Base-by-base conservation (phyloP, 1,140 invertebrate genomes). In the Liolophura sinensis region DNA sequence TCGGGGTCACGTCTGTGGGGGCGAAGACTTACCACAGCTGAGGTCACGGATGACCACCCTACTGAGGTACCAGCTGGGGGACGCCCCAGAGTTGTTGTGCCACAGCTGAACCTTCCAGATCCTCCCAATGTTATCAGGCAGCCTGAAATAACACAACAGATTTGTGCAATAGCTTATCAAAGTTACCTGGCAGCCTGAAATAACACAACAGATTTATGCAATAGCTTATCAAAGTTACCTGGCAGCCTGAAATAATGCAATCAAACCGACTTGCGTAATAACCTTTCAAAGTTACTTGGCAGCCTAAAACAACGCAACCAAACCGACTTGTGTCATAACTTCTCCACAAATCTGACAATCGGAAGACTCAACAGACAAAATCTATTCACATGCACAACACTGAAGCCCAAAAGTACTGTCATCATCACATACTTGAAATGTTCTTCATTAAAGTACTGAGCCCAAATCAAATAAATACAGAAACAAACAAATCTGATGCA, bases 31-130 rank as follows among this genome's bases (percentile, higher is more conserved):
- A 76, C 78, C 77, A 64, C 71, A 70, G 59, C 73, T 80, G 27
- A 79, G 64, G 67, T 84, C 83, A 48, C 73, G 65, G 1, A 84
- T 79, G 20, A 80, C 77, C 11, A 83, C 77, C 48, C 79, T 65
- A 60, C 76, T 81, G 0, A 84, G 73, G 64, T 79, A 84, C 83
- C 83, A 84, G 50, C 79, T 76, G 0, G 83, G 83, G 0, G 74
- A 75, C 9, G 70, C 40, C 1, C 83, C 83, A 51, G 68, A 70
- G 62, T 84, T 84, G 69, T 84, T 82, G 62, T 84, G 83, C 83
- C 83, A 84, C 22, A 84, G 59, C 65, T 84, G 83, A 27, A 84
- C 74, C 50, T 83, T 83, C 69, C 72, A 75, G 1, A 84, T 77
- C 22, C 72, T 71, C 47, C 82, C 82, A 52, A 82, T 74, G 71